Evolutionary conservation across 1,140 invertebrate species (phyloP), one percentile per base, ranked within the genome.

Genomic region (Drosophila fuyamai): DNA sequence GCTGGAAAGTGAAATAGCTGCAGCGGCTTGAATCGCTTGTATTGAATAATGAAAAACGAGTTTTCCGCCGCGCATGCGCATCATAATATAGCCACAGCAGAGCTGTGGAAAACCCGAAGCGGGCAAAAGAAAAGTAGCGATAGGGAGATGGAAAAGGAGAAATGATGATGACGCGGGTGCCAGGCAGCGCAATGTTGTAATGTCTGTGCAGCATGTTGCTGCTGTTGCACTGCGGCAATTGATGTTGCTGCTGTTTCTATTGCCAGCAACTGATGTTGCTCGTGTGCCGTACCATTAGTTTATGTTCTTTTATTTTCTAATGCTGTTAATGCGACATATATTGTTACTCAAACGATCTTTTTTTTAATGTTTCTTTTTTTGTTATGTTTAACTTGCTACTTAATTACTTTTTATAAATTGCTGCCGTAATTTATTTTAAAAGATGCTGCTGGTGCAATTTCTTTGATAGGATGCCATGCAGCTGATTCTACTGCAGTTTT

Each of bases 1-100:
- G 83, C 83, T 67, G 82, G 85, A 85, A 85, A 85, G 82, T 85
- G 82, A 85, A 76, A 85, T 89, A 86, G 80, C 51, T 51, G 83
- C 61, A 27, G 81, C 62, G 14, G 79, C 70, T 14, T 3, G 29
- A 36, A 27, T 56, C 36, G 76, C 79, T 57, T 54, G 82, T 86
- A 89, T 88, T 88, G 84, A 88, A 75, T 89, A 88, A 88, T 88
- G 84, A 72, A 80, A 89, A 89, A 89, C 84, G 70, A 89, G 84
- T 89, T 89, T 89, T 89, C 77, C 84, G 84, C 80, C 43, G 73
- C 65, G 79, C 79, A 73, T 72, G 75, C 75, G 83, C 84, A 81
- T 63, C 82, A 86, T 50, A 75, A 50, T 65, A 76, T 65, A 76
- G 40, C 70, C 57, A 29, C 57, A 65, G 8, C 53, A 54, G 23